phyloP scores from a whole-genome alignment of 2,113 vertebrate genomes.

The Heterotilapia buettikoferi region DNA sequence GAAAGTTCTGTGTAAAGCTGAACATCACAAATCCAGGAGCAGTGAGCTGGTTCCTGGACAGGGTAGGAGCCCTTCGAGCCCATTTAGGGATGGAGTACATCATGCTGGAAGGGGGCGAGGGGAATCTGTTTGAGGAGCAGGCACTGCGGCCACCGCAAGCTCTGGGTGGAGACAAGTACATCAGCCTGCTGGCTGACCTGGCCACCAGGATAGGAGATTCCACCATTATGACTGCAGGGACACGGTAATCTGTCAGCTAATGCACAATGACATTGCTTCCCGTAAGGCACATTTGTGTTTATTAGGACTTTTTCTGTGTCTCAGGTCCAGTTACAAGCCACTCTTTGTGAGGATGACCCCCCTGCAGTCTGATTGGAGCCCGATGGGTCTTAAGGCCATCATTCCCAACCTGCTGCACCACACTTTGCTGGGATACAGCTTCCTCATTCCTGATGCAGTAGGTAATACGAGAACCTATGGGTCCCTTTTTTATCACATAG shows the following conservation, averaged over 20 bases:
- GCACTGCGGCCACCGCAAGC: slow-evolving; percentile 46
- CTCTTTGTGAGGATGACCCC: slow-evolving; percentile 80
- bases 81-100: slow-evolving; percentile 75
- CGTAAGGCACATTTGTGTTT: neutral
- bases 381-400: slow-evolving; percentile 78
- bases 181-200: slow-evolving; percentile 64
- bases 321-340: slow-evolving; percentile 79
- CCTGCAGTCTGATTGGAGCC: slow-evolving; percentile 79
- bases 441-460: slow-evolving; percentile 88
- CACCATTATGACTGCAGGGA: slow-evolving; percentile 76
- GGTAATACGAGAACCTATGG: slow-evolving; percentile 70
- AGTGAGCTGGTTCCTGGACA: slow-evolving; percentile 78
- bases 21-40: slow-evolving; percentile 80
- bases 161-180: slow-evolving; percentile 71
- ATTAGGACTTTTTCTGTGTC: neutral
- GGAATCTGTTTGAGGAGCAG: slow-evolving; percentile 75
- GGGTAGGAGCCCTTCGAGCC: slow-evolving; percentile 66
- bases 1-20: slow-evolving; percentile 79
- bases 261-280: fast-evolving
- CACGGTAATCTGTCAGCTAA: slow-evolving; percentile 62
- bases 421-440: slow-evolving; percentile 87
- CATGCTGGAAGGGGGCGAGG: slow-evolving; percentile 77
- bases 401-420: slow-evolving; percentile 86
- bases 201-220: slow-evolving; percentile 73
- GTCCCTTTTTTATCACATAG: neutral